phyloP scores from a whole-genome alignment of 2,888 invertebrate genomes.

The Pammene fasciana region DNA sequence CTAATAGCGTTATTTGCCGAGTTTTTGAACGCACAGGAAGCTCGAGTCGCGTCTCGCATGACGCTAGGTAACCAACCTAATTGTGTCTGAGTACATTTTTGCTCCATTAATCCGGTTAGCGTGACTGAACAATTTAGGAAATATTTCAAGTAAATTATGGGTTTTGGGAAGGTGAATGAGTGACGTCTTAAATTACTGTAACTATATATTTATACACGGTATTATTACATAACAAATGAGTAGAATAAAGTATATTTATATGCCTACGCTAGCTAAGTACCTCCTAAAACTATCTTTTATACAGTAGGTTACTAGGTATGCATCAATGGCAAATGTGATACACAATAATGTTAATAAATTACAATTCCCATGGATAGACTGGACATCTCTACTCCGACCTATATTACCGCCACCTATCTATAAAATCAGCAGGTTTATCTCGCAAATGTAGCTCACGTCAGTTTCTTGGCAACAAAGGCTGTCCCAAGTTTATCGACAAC shows the following conservation, averaged over 20 bases:
- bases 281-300: too few species aligned
- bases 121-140: constrained; percentile 2
- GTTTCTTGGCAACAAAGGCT: constrained; percentile 46
- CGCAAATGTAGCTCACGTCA: constrained; percentile 42
- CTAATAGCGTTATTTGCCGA: constrained; percentile 75
- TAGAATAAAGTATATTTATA: too few species aligned
- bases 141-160: not conserved
- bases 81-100: constrained; percentile 32
- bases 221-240: too few species aligned
- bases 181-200: too few species aligned
- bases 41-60: constrained; percentile 37
- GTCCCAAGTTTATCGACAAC: constrained; percentile 45
- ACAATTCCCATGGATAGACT: not conserved
- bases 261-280: too few species aligned
- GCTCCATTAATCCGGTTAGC: constrained; percentile 27
- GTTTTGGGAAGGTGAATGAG: too few species aligned
- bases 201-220: too few species aligned
- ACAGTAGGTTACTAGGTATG: too few species aligned
- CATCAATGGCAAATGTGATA: too few species aligned
- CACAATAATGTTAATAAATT: too few species aligned
- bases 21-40: constrained; percentile 68
- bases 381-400: constrained; percentile 9
- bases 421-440: constrained; percentile 40
- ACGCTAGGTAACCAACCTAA: constrained; percentile 20
- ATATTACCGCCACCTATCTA: constrained; percentile 3